Evolutionary conservation across 2,113 vertebrate species (phyloP), one percentile per base, ranked within the genome.

Genomic region (Xiphophorus hellerii): DNA sequence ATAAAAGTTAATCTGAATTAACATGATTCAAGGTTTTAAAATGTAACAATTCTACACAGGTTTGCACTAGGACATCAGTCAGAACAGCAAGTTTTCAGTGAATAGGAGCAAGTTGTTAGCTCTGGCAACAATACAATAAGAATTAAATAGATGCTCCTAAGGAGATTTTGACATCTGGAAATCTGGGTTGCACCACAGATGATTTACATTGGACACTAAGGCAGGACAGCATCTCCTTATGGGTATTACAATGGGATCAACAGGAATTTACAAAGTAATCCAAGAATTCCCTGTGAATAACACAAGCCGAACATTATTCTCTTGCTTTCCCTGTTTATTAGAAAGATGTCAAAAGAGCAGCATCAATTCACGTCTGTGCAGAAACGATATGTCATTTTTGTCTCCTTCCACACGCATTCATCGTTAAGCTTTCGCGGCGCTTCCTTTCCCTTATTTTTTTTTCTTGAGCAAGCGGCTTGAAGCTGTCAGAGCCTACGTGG

Each of bases 401-500:
- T 85, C 87, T 85, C 83, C 74, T 80, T 85, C 81, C 79, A 80
- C 84, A 79, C 69, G 77, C 82, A 88, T 87, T 90, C 89, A 78
- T 77, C 70, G 76, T 76, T 29, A 66, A 88, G 88, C 90, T 93
- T 90, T 87, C 35, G 85, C 85, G 60, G 69, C 28, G 67, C 73
- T 91, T 75, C 77, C 54, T 35, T 44, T 68, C 22, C 31, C 12
- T 69, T 68, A 62, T 68, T 35, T 12, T 70, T 69, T 71, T 76
- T 51, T 65, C 85, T 84, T 2, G 88, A 93, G 88, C 84, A 95
- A 94, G 93, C 94, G 79, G 85, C 92, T 94, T 94, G 93, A 93
- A 95, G 94, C 95, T 96, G 95, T 96, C 96, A 96, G 90, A 92
- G 93, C 87, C 86, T 92, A 91, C 87, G 90, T 89, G 89, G 89